Evolutionary conservation across 2,888 invertebrate genomes (phyloP).

Genomic region (Drosophila prolongata): DNA sequence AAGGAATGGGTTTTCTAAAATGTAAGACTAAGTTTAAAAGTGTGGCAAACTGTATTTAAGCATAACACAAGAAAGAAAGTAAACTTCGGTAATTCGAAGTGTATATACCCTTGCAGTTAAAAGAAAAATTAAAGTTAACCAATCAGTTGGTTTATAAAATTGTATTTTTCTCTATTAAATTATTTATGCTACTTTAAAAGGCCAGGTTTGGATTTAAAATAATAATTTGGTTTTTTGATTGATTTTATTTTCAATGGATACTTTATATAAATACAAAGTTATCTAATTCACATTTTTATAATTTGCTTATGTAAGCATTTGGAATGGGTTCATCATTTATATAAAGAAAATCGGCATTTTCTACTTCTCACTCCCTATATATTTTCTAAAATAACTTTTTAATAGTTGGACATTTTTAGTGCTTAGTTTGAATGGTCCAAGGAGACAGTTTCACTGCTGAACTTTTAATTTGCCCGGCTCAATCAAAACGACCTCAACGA

Average conservation of each 20-base stretch:
- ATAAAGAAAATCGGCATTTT: not conserved
- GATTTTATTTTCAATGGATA: too few species aligned
- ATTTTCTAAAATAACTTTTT: not conserved
- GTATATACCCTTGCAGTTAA: too few species aligned
- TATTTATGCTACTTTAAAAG: too few species aligned
- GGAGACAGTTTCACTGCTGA: constrained; percentile 20
- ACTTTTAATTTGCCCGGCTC: constrained; percentile 31
- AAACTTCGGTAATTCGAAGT: too few species aligned
- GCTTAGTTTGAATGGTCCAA: constrained; percentile 14
- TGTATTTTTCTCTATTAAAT: too few species aligned
- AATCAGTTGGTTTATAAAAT: too few species aligned
- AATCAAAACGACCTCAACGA: constrained; percentile 41
- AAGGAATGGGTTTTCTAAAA: constrained; percentile 9
- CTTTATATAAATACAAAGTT: too few species aligned
- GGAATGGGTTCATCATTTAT: not conserved
- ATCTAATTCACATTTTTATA: not conserved
- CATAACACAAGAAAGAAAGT: too few species aligned
- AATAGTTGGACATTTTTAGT: not conserved
- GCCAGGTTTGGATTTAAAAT: too few species aligned
- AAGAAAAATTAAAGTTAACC: too few species aligned
- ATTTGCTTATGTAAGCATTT: not conserved
- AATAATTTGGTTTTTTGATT: too few species aligned
- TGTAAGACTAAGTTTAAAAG: not conserved
- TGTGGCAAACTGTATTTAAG: too few species aligned
- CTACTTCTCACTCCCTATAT: not conserved